A percentile compares a stretch with the other conserved stretches of the same genome.
These are phyloP conservation scores for Nephrocerus scutellatus DNA, from an alignment of 2,888 invertebrate genomes.

Conservation along the genomic window DNA sequence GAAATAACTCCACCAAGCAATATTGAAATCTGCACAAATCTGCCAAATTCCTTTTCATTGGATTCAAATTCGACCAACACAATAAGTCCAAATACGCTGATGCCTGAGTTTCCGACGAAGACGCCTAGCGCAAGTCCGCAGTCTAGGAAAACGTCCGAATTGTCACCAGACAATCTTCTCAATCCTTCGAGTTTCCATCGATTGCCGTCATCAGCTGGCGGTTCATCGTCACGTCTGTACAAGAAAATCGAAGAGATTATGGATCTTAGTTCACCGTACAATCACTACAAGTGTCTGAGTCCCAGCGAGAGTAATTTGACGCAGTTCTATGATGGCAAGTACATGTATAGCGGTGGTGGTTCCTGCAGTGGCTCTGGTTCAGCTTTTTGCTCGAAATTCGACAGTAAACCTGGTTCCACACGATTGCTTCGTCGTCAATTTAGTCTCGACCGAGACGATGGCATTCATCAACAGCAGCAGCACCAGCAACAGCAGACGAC, in stretches of 20 bases:
- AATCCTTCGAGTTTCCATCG: slow-evolving; percentile 46
- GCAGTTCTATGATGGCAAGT: slow-evolving; percentile 44
- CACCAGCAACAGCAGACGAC: slow-evolving; percentile 19
- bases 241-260: slow-evolving; percentile 48
- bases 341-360: slow-evolving; percentile 34
- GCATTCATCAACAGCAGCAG: slow-evolving; percentile 32
- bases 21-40: slow-evolving; percentile 33
- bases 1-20: slow-evolving; percentile 47
- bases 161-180: slow-evolving; percentile 42
- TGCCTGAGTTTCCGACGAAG: slow-evolving; percentile 39
- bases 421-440: slow-evolving; percentile 59
- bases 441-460: slow-evolving; percentile 61
- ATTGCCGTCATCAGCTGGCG: slow-evolving; percentile 39
- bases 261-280: slow-evolving; percentile 67
- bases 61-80: slow-evolving; percentile 46
- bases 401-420: slow-evolving; percentile 46
- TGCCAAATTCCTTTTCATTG: slow-evolving; percentile 44
- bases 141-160: slow-evolving; percentile 43
- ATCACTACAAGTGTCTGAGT: slow-evolving; percentile 65
- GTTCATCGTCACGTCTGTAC: slow-evolving; percentile 44
- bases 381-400: slow-evolving; percentile 32
- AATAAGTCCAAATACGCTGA: slow-evolving; percentile 40
- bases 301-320: slow-evolving; percentile 54
- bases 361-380: slow-evolving; percentile 22
- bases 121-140: slow-evolving; percentile 39